These are phyloP conservation scores for Tauraco erythrolophus DNA, from an alignment of 2,113 vertebrate genomes.

Conservation along the genomic window DNA sequence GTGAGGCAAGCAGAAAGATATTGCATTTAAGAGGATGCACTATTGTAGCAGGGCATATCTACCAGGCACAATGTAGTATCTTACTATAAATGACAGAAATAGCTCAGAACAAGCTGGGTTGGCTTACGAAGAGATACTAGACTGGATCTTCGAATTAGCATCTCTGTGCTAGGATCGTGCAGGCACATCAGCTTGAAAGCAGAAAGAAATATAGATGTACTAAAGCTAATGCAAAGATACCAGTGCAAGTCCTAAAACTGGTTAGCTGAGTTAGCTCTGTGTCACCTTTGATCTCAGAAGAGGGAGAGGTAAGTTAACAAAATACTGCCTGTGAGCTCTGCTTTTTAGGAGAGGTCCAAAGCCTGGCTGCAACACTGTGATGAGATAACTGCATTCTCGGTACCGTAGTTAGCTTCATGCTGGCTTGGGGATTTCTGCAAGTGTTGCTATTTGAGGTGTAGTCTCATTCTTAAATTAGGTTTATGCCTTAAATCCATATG, in stretches of 20 bases:
- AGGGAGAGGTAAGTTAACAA: not conserved
- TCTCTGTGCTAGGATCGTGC: not conserved
- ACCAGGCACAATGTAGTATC: not conserved
- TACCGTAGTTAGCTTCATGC: not conserved
- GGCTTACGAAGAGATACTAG: not conserved
- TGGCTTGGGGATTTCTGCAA: not conserved
- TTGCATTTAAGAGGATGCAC: not conserved
- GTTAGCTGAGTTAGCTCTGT: not conserved
- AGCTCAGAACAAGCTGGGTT: not conserved
- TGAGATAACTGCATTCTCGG: not conserved
- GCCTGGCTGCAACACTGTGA: not conserved
- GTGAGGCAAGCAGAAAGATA: not conserved
- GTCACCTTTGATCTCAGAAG: not conserved
- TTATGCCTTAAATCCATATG: not conserved
- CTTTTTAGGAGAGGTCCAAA: not conserved
- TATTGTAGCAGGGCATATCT: not conserved
- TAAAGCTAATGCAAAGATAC: not conserved
- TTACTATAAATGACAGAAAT: not conserved
- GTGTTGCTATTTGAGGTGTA: not conserved
- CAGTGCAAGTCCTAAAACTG: not conserved
- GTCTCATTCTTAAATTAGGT: not conserved
- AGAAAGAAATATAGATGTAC: not conserved
- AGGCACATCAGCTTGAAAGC: not conserved
- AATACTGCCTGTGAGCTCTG: not conserved
- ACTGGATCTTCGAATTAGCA: not conserved